Base-by-base conservation (phyloP, 2,888 invertebrate species). In the Macaria liturata region DNA sequence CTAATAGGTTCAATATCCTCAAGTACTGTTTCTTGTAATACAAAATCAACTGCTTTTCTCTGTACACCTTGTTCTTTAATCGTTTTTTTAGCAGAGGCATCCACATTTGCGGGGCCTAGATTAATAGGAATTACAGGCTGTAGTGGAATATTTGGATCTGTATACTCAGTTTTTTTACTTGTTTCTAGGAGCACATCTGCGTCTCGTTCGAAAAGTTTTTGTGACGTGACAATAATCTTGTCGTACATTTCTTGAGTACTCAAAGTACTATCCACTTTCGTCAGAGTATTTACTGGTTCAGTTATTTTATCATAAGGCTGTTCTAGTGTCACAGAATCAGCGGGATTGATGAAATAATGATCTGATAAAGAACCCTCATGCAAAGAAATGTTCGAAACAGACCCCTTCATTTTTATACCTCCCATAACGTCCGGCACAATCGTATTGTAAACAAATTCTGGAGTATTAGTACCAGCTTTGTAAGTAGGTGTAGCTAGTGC, bases 321-420 rank as follows among this genome's bases (percentile, higher is more conserved):
- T 37, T 37, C 7, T 37, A 6, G 4, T 37, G 34, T 4, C 7
- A 7, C 4, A 4, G 34, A 7, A 37, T 37, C 34, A 37, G 7
- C 34, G 4, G 34, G 34, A 37, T 37, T 37, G 4, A 37, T 37
- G 7, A 37, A 37, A 37, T 37, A 37, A 37, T 37, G 4, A 37
- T 44, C 34, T 20, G 46, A 52, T 42, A 58, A 45, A 8, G 31
- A 47, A 32, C 57, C 61, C 3, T 49, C 46, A 40, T 57, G 64
- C 34, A 54, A 43, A 45, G n/a, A 37, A 32, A 59, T 40, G 6
- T 31, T 44, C 37, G 42, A 65, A 9, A 74, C 70, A 3, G 83
- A 83, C 74, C 84, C 81, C 68, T 78, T 80, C 50, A 82, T 79
- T 68, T 67, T 67, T 39, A 59, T 51, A n/a, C 54, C 55, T 7